Evolutionary conservation across 92 coral and sea anemone genomes (phyloP).

Genomic region (Pocillopora meandrina): DNA sequence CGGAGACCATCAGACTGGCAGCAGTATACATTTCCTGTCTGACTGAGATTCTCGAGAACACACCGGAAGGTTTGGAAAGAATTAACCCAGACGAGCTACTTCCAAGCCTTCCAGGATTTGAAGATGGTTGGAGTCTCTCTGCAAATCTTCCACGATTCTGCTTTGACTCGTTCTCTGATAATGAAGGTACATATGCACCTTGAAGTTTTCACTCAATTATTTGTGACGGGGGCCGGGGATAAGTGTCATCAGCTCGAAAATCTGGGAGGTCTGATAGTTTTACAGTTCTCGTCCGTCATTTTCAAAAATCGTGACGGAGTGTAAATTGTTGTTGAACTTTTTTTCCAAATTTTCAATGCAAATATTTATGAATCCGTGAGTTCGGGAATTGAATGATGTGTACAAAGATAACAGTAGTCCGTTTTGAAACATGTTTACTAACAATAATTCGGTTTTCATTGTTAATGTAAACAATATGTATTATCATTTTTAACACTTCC

Average conservation of each 20-base stretch:
- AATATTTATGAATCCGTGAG: constrained; percentile 7
- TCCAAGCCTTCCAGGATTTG: constrained; percentile 28
- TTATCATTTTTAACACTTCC: constrained; percentile 6
- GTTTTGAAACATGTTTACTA: constrained; percentile 30
- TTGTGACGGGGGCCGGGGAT: background rate
- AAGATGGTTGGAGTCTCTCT: constrained; percentile 49
- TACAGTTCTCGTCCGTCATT: constrained; percentile 1
- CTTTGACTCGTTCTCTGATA: constrained; percentile 53
- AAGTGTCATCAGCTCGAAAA: constrained; percentile 30
- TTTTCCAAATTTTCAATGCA: constrained; percentile 2
- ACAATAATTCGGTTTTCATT: constrained; percentile 7
- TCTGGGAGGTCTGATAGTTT: constrained; percentile 42
- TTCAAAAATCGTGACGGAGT: background rate
- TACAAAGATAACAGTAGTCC: constrained; percentile 13
- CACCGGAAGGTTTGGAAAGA: constrained; percentile 47
- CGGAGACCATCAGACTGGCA: constrained; percentile 85
- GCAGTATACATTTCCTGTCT: constrained; percentile 84
- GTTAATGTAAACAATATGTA: constrained; percentile 26
- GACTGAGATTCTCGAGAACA: constrained; percentile 75
- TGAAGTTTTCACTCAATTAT: constrained; percentile 1
- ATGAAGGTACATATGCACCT: constrained; percentile 47
- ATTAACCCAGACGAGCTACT: constrained; percentile 18
- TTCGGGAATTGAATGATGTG: constrained; percentile 7
- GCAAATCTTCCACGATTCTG: constrained; percentile 49
- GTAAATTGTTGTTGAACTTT: background rate